A percentile compares a stretch with the other conserved stretches of the same genome.
phyloP scores from a whole-genome alignment of 2,888 invertebrate genomes.

The Oeneis ivallda region DNA sequence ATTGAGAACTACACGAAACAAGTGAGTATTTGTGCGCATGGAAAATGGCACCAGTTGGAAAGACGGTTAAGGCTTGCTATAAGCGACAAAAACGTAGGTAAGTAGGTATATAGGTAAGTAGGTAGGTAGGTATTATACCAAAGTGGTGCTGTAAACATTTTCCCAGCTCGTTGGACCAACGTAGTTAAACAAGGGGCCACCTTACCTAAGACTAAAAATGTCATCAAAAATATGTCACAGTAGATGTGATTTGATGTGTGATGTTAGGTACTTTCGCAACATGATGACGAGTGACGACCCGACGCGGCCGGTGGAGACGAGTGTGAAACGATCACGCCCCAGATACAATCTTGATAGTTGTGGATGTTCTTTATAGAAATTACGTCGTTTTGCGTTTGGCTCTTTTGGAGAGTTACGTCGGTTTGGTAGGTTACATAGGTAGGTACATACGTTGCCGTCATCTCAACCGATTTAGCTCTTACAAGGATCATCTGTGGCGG shows the following conservation, averaged over 20 bases:
- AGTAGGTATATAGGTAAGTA: too few relatives aligned
- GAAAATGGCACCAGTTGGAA: too few relatives aligned
- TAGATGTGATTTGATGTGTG: conserved; percentile 15
- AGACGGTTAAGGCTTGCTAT: background rate
- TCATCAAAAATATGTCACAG: background rate
- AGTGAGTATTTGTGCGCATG: too few relatives aligned
- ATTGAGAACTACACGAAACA: too few relatives aligned
- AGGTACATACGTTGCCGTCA: too few relatives aligned
- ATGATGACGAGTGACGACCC: conserved; percentile 29
- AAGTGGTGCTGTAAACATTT: too few relatives aligned
- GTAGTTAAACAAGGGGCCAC: too few relatives aligned
- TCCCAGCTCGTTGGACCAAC: too few relatives aligned
- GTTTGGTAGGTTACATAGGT: background rate
- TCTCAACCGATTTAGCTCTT: too few relatives aligned
- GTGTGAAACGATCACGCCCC: conserved; percentile 72
- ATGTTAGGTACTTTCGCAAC: conserved; percentile 42
- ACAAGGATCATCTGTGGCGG: too few relatives aligned
- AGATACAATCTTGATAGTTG: conserved; percentile 71
- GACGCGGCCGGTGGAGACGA: conserved; percentile 49
- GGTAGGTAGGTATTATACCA: too few relatives aligned
- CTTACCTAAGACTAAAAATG: background rate
- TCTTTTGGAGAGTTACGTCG: background rate
- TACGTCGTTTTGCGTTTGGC: background rate
- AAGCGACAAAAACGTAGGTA: too few relatives aligned
- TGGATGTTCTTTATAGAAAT: conserved; percentile 35